Base-by-base conservation (phyloP, 2,797 vertebrate genomes). In the Micrastur ruficollis region DNA sequence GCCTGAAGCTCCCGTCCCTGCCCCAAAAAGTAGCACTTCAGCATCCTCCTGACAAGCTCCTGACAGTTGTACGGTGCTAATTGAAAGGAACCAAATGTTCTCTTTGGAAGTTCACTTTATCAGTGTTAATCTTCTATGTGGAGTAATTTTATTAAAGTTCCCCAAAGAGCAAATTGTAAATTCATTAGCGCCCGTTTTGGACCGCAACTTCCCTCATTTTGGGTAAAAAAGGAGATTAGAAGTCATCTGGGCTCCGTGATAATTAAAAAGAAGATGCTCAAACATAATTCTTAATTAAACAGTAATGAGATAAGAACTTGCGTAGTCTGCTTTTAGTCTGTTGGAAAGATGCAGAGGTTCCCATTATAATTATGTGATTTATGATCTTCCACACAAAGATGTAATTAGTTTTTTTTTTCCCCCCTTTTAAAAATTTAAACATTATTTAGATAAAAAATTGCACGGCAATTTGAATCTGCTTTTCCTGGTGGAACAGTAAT, bases 211-310 rank as follows among this genome's bases (percentile, higher is more conserved):
- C 90, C 73, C 84, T 87, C 58, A 3, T 56, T 95, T 81, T 65
- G 83, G 90, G 71, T 21, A 52, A 84, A 78, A 78, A 80, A 93
- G 86, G 74, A 97, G 97, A 98, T 98, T 98, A 98, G 98, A 97
- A 98, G 98, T 98, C 98, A 97, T 98, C 97, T 89, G 96, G 97
- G 97, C 98, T 98, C 93, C 1, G 36, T 40, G 97, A 98, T 99
- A 99, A 99, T 99, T 98, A 98, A 99, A 98, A 98, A 97, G 97
- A 97, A 98, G 98, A 98, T 98, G 98, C 98, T 97, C 84, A 94
- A 97, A 98, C 98, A 98, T 99, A 98, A 98, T 98, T 99, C 98
- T 98, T 99, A 99, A 99, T 99, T 99, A 99, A 98, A 98, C 97
- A 68, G 97, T 99, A 98, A 99, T 98, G 98, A 98, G 98, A 99